Conservation (phyloP, 2,113 vertebrate genomes). For the Cygnus atratus region DNA sequence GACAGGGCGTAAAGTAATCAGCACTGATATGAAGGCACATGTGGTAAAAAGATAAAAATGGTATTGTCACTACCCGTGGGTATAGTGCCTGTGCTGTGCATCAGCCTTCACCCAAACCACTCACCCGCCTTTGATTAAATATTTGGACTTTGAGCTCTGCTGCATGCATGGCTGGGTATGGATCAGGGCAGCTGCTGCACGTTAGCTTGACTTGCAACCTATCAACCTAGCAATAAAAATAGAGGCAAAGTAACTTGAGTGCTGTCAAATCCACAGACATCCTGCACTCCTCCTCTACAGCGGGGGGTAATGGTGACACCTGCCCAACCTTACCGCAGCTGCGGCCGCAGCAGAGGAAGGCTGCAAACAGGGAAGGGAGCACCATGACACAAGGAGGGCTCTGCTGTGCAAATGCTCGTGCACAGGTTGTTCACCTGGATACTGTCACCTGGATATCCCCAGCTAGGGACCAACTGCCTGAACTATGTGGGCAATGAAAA, state of each 20-base stretch:
- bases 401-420: background rate
- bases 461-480: background rate
- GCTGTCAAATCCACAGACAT: background rate
- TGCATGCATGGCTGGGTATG: background rate
- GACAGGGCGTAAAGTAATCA: background rate
- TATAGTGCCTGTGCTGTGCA: background rate
- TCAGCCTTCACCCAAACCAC: background rate
- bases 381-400: background rate
- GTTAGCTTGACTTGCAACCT: background rate
- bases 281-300: background rate
- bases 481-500: background rate
- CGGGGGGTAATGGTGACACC: background rate
- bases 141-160: constrained; percentile 5
- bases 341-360: rapidly evolving
- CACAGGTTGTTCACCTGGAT: background rate
- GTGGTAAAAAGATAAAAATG: background rate
- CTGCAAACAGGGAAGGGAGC: background rate
- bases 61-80: background rate
- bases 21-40: background rate
- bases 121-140: background rate
- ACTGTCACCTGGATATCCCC: background rate
- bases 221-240: background rate
- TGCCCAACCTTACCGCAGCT: rapidly evolving
- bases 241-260: background rate
- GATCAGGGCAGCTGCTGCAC: background rate